Evolutionary conservation across 2,113 vertebrate genomes (phyloP).

Genomic region (Sclerurus mexicanus): DNA sequence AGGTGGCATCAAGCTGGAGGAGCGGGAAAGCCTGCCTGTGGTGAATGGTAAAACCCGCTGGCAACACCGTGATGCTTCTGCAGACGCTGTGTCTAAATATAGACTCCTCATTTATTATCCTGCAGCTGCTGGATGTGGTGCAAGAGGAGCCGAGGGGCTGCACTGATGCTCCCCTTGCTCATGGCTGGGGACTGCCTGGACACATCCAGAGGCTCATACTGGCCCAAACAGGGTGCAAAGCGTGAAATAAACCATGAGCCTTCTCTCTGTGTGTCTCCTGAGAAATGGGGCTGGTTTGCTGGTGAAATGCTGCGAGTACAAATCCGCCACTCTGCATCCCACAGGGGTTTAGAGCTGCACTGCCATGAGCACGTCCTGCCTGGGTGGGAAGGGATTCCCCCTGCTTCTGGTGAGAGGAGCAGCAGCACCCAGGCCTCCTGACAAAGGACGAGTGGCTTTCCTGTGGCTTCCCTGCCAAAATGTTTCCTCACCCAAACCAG

Average conservation of each 20-base stretch:
- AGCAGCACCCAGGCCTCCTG: neutral
- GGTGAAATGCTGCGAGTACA: neutral
- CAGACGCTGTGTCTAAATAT: slow-evolving; percentile 62
- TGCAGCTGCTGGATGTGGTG: slow-evolving; percentile 27
- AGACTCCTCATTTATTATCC: slow-evolving; percentile 63
- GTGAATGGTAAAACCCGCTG: slow-evolving; percentile 52
- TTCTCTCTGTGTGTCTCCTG: neutral
- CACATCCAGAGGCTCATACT: neutral
- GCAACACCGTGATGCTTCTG: slow-evolving; percentile 25
- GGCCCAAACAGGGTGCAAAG: neutral
- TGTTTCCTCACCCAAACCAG: neutral
- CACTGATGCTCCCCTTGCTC: neutral
- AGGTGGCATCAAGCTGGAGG: slow-evolving; percentile 25
- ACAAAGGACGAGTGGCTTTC: neutral
- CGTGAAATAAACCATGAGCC: neutral
- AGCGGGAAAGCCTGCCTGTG: slow-evolving; percentile 34
- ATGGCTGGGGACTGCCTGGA: neutral
- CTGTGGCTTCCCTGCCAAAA: neutral
- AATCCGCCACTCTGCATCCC: neutral
- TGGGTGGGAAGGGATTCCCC: neutral
- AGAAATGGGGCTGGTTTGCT: neutral
- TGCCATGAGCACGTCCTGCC: neutral
- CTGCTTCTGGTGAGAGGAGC: neutral
- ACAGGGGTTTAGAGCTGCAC: neutral
- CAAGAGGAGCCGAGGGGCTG: neutral